These are phyloP conservation scores for Cervus canadensis DNA, from an alignment of 2,113 vertebrate genomes.

Conservation along the genomic window DNA sequence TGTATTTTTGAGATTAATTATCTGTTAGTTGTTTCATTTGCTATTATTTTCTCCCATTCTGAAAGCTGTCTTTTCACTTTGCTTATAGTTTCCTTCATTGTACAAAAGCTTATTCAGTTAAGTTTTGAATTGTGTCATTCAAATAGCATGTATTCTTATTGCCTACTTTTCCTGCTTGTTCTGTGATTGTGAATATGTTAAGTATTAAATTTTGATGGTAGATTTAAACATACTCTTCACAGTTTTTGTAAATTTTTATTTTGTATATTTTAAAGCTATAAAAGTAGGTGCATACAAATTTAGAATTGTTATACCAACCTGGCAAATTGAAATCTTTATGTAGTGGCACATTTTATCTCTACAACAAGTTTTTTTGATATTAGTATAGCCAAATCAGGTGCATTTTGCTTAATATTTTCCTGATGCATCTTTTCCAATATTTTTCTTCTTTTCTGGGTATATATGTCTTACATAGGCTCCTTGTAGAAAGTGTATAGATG, in stretches of 20 bases:
- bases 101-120: no score
- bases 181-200: not conserved
- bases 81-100: no score
- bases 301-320: not conserved
- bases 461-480: not conserved
- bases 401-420: not conserved
- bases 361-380: not conserved
- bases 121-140: not conserved
- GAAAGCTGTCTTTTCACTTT: no score
- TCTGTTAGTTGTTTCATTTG: no score
- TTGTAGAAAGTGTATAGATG: not conserved
- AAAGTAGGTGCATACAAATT: not conserved
- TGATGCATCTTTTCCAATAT: not conserved
- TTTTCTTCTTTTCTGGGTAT: not conserved
- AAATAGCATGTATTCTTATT: not conserved
- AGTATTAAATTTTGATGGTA: not conserved
- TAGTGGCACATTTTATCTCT: not conserved
- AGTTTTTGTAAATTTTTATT: slow-evolving; percentile 1
- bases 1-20: no score
- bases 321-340: not conserved
- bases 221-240: not conserved
- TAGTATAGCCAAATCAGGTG: not conserved
- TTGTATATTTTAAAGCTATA: slow-evolving; percentile 18
- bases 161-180: not conserved
- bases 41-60: no score